A percentile compares a stretch with the other conserved stretches of the same genome.
Conservation (phyloP, 1,140 invertebrate genomes). For the Bombus cullumanus region DNA sequence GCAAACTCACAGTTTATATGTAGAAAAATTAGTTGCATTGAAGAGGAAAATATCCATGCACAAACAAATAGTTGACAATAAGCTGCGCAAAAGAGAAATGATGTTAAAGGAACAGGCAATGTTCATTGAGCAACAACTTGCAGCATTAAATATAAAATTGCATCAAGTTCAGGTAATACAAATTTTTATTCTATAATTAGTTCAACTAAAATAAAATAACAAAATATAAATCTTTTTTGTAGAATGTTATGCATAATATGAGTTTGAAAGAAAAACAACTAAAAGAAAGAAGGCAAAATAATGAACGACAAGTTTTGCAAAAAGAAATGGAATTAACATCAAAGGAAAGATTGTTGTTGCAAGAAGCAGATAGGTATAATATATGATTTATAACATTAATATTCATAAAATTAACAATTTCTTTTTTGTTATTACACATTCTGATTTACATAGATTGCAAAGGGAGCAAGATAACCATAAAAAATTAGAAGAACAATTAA, state of each 20-base stretch:
- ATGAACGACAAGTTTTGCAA: constrained; percentile 67
- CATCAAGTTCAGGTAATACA: constrained; percentile 74
- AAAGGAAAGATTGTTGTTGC: constrained; percentile 75
- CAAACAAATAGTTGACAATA: constrained; percentile 72
- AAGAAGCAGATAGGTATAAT: constrained; percentile 75
- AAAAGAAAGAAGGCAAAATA: constrained; percentile 65
- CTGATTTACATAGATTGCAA: constrained; percentile 72
- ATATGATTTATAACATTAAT: constrained; percentile 14
- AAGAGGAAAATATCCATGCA: constrained; percentile 76
- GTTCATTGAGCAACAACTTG: constrained; percentile 73
- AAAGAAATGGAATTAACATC: constrained; percentile 75
- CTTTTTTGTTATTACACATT: neutral
- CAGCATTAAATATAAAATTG: constrained; percentile 74
- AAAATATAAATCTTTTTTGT: constrained; percentile 40
- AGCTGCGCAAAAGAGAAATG: constrained; percentile 72
- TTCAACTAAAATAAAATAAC: neutral
- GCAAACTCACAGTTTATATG: constrained; percentile 26
- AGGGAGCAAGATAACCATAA: constrained; percentile 70
- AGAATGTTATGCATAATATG: constrained; percentile 73
- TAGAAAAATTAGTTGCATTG: constrained; percentile 60
- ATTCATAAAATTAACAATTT: constrained; percentile 25
- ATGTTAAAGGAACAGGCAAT: constrained; percentile 73
- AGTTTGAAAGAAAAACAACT: constrained; percentile 74
- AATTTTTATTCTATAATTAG: constrained; percentile 4
- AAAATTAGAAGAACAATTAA: constrained; percentile 75